phyloP scores from a whole-genome alignment of 2,113 vertebrate species.

The Speoplatyrhinus poulsoni region DNA sequence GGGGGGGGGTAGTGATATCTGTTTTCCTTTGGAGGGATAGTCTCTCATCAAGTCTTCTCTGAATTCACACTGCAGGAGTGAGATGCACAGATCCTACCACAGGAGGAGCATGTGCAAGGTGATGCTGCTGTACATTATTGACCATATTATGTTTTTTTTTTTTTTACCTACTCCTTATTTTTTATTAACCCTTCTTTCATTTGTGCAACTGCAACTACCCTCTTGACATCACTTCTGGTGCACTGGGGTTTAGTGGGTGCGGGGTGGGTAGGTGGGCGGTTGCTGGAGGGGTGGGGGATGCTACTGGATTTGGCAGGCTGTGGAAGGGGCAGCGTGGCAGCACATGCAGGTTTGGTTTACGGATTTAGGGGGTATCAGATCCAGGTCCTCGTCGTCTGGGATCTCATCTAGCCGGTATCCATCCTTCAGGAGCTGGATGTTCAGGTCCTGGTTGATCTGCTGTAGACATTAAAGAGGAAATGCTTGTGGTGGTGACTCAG shows the following conservation, averaged over 20 bases:
- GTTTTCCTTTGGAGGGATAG: conserved; percentile 50
- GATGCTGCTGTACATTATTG: conserved; percentile 62
- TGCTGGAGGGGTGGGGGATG: conserved; percentile 37
- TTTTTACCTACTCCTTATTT: conserved; percentile 48
- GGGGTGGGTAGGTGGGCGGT: conserved; percentile 11
- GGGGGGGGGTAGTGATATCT: conserved; percentile 23
- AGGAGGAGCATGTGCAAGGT: conserved; percentile 87
- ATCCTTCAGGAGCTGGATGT: conserved; percentile 98
- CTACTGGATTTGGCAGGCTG: conserved; percentile 98
- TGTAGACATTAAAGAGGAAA: conserved; percentile 59
- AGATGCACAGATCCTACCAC: conserved; percentile 95
- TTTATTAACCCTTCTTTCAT: conserved; percentile 13
- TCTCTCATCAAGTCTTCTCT: conserved; percentile 50
- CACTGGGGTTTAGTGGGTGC: conserved; percentile 23
- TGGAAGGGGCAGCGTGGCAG: conserved; percentile 95
- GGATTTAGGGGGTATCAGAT: conserved; percentile 95
- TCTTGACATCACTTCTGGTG: conserved; percentile 9
- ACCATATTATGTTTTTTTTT: conserved; percentile 63
- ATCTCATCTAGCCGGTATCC: conserved; percentile 98
- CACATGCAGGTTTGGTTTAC: conserved; percentile 99
- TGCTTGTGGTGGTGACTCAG: conserved; percentile 7
- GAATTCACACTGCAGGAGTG: conserved; percentile 78
- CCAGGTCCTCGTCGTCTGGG: conserved; percentile 96
- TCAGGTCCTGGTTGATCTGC: conserved; percentile 99
- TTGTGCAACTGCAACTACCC: conserved; percentile 42